These are phyloP conservation scores for Megaleporinus macrocephalus DNA, from an alignment of 2,113 vertebrate species.

Conservation along the genomic window DNA sequence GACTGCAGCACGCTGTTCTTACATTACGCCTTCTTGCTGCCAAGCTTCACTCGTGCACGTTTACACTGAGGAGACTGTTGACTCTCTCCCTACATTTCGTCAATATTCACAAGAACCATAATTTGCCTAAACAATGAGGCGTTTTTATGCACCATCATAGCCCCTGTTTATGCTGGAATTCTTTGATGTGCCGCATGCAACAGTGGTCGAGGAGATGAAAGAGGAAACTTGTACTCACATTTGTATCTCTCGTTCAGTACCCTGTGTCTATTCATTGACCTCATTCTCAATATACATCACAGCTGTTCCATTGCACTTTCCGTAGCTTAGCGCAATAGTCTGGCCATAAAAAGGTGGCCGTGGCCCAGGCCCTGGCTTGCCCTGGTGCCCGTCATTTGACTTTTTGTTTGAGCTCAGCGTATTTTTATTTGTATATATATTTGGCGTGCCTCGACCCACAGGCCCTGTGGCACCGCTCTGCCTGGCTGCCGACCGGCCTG, in stretches of 20 bases:
- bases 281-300: neutral
- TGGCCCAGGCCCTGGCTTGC: neutral
- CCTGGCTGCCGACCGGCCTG: neutral
- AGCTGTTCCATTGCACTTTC: neutral
- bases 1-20: conserved; percentile 15
- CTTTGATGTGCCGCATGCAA: neutral
- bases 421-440: neutral
- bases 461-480: neutral
- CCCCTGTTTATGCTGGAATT: neutral
- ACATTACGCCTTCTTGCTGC: conserved; percentile 1
- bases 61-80: neutral
- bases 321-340: neutral
- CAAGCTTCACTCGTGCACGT: conserved; percentile 15
- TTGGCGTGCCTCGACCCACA: neutral
- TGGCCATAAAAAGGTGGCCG: conserved; percentile 5
- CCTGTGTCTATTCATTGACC: neutral
- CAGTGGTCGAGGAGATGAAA: conserved; percentile 5
- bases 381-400: neutral
- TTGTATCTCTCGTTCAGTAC: neutral
- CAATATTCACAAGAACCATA: neutral
- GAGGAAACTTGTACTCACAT: neutral
- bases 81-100: conserved; percentile 9
- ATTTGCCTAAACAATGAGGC: conserved; percentile 5
- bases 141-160: conserved; percentile 10
- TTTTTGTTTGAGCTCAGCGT: neutral